Percentiles rank a stretch among this genome's conserved stretches.
Conservation (phyloP, 2,797 vertebrate species). For the Apogon hyalosoma region DNA sequence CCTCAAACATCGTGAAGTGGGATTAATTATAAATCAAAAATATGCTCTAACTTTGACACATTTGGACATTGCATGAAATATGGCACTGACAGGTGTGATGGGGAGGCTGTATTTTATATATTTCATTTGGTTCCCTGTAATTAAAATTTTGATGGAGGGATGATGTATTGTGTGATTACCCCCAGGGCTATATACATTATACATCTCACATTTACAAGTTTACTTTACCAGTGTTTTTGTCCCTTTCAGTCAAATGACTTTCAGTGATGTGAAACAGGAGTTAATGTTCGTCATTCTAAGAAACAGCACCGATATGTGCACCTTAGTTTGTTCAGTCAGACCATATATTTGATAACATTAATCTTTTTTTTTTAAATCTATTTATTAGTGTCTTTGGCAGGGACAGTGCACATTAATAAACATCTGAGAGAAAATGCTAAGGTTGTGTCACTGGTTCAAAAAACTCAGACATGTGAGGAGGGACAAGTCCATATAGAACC, state of each 20-base stretch:
- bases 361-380: too few relatives aligned
- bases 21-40: constrained; percentile 15
- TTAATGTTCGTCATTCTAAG: background rate
- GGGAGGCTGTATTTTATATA: constrained; percentile 2
- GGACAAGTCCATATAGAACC: too few relatives aligned
- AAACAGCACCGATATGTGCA: constrained; percentile 3
- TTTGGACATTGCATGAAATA: constrained; percentile 7
- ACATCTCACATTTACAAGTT: constrained; percentile 7
- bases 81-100: background rate
- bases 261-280: background rate
- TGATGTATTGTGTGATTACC: constrained; percentile 34
- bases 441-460: too few relatives aligned
- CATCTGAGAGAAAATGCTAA: too few relatives aligned
- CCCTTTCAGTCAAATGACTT: constrained; percentile 2
- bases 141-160: constrained; percentile 27
- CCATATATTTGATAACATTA: background rate
- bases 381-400: too few relatives aligned
- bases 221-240: background rate
- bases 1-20: constrained; percentile 3
- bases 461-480: too few relatives aligned
- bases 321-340: constrained; percentile 6
- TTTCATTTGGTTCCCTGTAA: constrained; percentile 25
- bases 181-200: constrained; percentile 15
- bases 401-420: too few relatives aligned
- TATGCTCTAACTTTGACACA: constrained; percentile 4